These are phyloP conservation scores for Phymanthus crucifer DNA, from an alignment of 92 coral and sea anemone species.

Conservation along the genomic window DNA sequence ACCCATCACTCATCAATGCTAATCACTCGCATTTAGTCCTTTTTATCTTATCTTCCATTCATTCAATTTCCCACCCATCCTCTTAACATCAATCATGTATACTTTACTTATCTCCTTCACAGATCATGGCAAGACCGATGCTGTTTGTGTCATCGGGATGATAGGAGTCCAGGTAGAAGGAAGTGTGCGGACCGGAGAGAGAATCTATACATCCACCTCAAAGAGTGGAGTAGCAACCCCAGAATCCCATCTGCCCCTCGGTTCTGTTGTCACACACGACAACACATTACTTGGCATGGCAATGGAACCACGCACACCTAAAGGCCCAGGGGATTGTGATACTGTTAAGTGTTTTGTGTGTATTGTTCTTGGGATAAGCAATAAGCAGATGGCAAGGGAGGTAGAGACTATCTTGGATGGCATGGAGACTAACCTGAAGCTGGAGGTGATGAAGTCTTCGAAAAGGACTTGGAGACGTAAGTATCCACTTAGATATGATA, in stretches of 20 bases:
- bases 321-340: slow-evolving; percentile 58
- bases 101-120: neutral
- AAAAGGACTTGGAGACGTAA: slow-evolving; percentile 81
- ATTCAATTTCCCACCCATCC: neutral
- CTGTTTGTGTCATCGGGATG: slow-evolving; percentile 97
- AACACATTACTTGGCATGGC: slow-evolving; percentile 94
- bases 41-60: neutral
- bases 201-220: slow-evolving; percentile 80
- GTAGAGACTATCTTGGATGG: slow-evolving; percentile 76
- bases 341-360: slow-evolving; percentile 93
- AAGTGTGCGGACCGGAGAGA: slow-evolving; percentile 82
- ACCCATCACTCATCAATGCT: neutral
- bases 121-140: slow-evolving; percentile 67
- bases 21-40: neutral
- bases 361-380: slow-evolving; percentile 88
- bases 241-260: slow-evolving; percentile 93
- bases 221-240: slow-evolving; percentile 88
- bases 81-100: neutral
- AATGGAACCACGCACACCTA: slow-evolving; percentile 74
- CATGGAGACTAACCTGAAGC: slow-evolving; percentile 64
- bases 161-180: slow-evolving; percentile 85
- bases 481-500: neutral
- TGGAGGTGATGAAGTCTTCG: slow-evolving; percentile 61
- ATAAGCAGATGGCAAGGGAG: slow-evolving; percentile 71
- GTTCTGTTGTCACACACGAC: slow-evolving; percentile 59